These are phyloP conservation scores for Brachypalpus laphriformis DNA, from an alignment of 2,888 invertebrate genomes.

Conservation along the genomic window DNA sequence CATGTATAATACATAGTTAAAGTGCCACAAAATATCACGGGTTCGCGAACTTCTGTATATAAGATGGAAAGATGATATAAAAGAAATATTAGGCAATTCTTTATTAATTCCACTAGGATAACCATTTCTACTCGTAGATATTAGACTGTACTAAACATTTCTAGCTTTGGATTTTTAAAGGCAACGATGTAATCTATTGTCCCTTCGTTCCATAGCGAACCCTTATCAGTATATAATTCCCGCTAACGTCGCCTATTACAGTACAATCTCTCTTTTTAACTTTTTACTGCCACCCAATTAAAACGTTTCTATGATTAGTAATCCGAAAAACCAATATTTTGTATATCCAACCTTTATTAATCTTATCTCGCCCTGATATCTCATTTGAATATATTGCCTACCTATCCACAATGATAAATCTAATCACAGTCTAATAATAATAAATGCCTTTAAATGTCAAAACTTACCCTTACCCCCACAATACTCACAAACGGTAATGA, in stretches of 20 bases:
- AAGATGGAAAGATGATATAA: no score
- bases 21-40: no score
- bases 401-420: background rate
- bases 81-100: no score
- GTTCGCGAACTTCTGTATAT: no score
- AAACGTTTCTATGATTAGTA: background rate
- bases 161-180: no score
- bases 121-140: no score
- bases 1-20: no score
- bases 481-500: background rate
- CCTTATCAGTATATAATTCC: no score
- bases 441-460: background rate
- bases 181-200: no score
- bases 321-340: background rate
- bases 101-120: no score
- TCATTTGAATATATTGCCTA: background rate
- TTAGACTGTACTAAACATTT: no score
- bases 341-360: background rate
- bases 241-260: background rate
- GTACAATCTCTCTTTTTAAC: background rate
- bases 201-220: background rate
- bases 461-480: background rate
- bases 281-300: background rate
- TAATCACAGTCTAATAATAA: conserved; percentile 1
- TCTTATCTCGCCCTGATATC: background rate